Evolutionary conservation across 2,113 vertebrate genomes (phyloP).

Genomic region (Bucco capensis): DNA sequence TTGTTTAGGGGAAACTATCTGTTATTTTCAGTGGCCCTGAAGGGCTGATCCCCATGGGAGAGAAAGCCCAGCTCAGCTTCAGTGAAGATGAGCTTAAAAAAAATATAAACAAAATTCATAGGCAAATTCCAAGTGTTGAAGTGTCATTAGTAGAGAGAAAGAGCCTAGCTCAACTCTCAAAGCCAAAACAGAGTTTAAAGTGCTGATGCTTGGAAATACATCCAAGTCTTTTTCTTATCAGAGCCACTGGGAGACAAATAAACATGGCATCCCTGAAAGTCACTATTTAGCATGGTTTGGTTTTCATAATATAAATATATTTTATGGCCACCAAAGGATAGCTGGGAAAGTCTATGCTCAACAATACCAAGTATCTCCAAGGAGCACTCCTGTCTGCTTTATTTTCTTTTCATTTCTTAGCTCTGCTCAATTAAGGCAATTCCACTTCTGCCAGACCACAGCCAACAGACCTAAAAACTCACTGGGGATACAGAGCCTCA

Average conservation of each 20-base stretch:
- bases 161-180: neutral
- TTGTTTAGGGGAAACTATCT: neutral
- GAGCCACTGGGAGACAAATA: constrained; percentile 47
- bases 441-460: neutral
- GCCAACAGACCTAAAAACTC: constrained; percentile 28
- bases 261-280: constrained; percentile 20
- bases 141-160: constrained; percentile 36
- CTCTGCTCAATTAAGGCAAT: constrained; percentile 52
- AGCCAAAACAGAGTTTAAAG: constrained; percentile 17
- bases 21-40: neutral
- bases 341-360: constrained; percentile 49
- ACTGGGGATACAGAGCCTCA: neutral
- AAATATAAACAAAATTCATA: constrained; percentile 44
- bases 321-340: constrained; percentile 47
- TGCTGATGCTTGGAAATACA: neutral
- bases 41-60: constrained; percentile 9
- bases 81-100: no score
- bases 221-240: constrained; percentile 3
- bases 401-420: constrained; percentile 24
- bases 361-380: constrained; percentile 38
- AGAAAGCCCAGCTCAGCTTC: constrained; percentile 3
- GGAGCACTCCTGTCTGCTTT: constrained; percentile 24
- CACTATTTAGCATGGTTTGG: constrained; percentile 16
- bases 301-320: constrained; percentile 38
- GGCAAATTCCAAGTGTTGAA: constrained; percentile 29